Conservation (phyloP, 2,113 vertebrate species). For the Leiothrix lutea region DNA sequence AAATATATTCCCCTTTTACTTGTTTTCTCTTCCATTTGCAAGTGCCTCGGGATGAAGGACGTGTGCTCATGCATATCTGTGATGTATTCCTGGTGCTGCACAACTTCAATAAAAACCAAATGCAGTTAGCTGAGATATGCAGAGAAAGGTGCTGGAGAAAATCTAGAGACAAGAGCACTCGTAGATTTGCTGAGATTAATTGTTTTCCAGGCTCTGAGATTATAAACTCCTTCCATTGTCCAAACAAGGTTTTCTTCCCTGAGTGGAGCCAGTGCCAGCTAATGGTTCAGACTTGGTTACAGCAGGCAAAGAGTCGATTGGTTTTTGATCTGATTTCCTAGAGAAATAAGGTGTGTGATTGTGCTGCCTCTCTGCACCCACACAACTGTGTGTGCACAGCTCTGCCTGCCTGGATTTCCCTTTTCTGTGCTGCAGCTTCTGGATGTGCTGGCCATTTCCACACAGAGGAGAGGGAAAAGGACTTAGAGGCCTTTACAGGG, state of each 20-base stretch:
- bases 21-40: neutral
- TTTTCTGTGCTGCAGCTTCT: neutral
- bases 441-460: neutral
- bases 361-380: neutral
- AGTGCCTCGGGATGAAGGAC: neutral
- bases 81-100: neutral
- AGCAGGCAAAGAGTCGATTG: neutral
- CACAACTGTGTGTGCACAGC: neutral
- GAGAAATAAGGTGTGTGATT: neutral
- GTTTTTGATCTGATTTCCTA: constrained; percentile 17
- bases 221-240: neutral
- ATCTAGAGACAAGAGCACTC: neutral
- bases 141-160: neutral
- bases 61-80: neutral
- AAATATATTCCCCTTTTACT: neutral
- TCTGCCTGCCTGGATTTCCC: neutral
- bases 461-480: neutral
- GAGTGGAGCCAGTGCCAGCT: neutral
- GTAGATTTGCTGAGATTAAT: neutral
- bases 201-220: neutral
- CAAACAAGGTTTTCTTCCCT: neutral
- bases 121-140: neutral
- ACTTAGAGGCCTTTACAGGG: neutral
- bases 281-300: neutral
- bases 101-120: neutral